Conservation (phyloP, 1,140 invertebrate species). For the Propsilocerus akamusi region DNA sequence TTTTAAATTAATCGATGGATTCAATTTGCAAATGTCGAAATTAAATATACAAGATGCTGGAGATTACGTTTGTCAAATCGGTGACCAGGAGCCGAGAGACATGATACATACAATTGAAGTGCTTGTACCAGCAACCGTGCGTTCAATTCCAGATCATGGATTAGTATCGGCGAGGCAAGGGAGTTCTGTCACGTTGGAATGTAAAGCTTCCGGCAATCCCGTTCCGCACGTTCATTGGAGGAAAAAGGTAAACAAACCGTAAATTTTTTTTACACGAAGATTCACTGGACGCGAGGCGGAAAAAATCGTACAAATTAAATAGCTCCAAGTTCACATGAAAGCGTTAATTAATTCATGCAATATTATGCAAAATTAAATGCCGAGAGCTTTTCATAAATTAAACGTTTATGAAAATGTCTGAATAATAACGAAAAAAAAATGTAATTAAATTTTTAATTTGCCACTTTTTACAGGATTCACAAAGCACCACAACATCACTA, state of each 20-base stretch:
- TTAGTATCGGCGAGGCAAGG: slow-evolving; percentile 32
- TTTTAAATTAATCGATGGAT: slow-evolving; percentile 35
- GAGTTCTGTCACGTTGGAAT: slow-evolving; percentile 35
- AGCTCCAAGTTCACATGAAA: background rate
- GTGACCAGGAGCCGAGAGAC: slow-evolving; percentile 30
- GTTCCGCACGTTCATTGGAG: slow-evolving; percentile 36
- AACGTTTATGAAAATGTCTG: background rate
- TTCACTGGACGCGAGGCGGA: background rate
- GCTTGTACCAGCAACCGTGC: slow-evolving; percentile 31
- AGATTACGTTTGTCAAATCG: slow-evolving; percentile 38
- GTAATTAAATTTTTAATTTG: background rate
- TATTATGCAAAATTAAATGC: background rate
- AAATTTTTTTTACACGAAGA: background rate
- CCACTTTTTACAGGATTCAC: background rate
- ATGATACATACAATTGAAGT: slow-evolving; percentile 39
- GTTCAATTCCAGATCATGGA: slow-evolving; percentile 27
- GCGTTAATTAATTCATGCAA: background rate
- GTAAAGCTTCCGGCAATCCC: slow-evolving; percentile 36
- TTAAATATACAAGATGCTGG: slow-evolving; percentile 13
- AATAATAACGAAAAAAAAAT: background rate
- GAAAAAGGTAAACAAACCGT: slow-evolving; percentile 26
- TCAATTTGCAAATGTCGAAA: slow-evolving; percentile 35
- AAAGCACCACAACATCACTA: slow-evolving; percentile 8
- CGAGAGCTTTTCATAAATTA: background rate
- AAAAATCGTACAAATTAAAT: background rate